Conservation (phyloP, 2,113 vertebrate species). For the Mixornis gularis region DNA sequence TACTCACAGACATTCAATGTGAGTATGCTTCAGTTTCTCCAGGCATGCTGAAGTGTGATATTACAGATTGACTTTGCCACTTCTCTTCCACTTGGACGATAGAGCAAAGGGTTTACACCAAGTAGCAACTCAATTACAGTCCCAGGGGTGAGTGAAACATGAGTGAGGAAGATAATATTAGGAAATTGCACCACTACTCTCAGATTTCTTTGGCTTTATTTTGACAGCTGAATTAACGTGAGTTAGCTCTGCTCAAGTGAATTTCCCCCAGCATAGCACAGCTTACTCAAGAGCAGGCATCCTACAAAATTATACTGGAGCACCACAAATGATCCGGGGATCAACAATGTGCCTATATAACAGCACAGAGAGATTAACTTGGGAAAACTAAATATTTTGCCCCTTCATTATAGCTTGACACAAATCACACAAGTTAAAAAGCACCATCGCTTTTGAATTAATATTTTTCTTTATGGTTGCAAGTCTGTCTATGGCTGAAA, state of each 20-base stretch:
- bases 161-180: constrained; percentile 34
- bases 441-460: neutral
- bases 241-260: constrained; percentile 24
- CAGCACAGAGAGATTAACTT: neutral
- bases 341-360: neutral
- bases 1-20: neutral
- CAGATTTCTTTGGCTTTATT: constrained; percentile 39
- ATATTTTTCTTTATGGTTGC: neutral
- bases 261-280: neutral
- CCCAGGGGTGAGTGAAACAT: constrained; percentile 23
- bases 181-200: constrained; percentile 37
- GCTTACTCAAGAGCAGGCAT: neutral
- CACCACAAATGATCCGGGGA: neutral
- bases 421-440: neutral
- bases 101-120: neutral
- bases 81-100: neutral
- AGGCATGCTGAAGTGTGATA: neutral
- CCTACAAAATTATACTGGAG: neutral
- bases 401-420: neutral
- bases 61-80: neutral
- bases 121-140: neutral
- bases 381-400: neutral
- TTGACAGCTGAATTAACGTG: constrained; percentile 57
- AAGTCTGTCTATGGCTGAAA: neutral
- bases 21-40: neutral